A percentile compares a stretch with the other conserved stretches of the same genome.
These are phyloP conservation scores for Neodon shergylaensis DNA, from an alignment of 2,113 vertebrate species.

Conservation along the genomic window DNA sequence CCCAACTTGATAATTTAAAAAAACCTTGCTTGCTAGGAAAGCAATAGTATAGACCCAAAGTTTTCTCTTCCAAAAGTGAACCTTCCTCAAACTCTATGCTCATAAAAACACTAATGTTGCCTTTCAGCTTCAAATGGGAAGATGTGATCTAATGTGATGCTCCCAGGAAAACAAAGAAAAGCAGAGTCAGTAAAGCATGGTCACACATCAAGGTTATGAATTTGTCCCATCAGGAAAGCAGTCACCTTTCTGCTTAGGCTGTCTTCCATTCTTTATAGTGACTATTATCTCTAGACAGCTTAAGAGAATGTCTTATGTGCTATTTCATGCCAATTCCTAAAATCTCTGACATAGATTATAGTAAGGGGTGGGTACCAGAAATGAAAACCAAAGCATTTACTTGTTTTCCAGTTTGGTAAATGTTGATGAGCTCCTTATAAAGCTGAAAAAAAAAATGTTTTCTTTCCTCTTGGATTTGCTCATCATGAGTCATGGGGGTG, in stretches of 20 bases:
- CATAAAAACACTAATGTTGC: background rate
- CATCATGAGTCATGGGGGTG: background rate
- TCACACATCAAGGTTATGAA: accelerated
- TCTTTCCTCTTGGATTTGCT: background rate
- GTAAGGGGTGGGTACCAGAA: background rate
- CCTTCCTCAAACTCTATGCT: background rate
- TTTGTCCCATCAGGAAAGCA: background rate
- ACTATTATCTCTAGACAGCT: background rate
- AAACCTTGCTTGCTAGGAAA: background rate
- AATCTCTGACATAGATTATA: background rate
- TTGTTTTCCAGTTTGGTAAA: background rate
- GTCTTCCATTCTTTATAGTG: background rate
- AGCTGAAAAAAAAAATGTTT: background rate
- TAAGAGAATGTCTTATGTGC: background rate
- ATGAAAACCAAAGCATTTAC: background rate
- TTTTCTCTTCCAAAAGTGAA: background rate
- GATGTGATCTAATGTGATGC: background rate
- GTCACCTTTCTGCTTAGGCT: background rate
- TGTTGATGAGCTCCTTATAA: background rate
- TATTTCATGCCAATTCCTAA: background rate
- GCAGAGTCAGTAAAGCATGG: background rate
- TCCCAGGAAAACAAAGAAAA: background rate
- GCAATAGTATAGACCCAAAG: background rate
- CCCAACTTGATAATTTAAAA: background rate
- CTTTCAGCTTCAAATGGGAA: background rate